Conservation (phyloP, 2,888 invertebrate species). For the Machimus atricapillus region DNA sequence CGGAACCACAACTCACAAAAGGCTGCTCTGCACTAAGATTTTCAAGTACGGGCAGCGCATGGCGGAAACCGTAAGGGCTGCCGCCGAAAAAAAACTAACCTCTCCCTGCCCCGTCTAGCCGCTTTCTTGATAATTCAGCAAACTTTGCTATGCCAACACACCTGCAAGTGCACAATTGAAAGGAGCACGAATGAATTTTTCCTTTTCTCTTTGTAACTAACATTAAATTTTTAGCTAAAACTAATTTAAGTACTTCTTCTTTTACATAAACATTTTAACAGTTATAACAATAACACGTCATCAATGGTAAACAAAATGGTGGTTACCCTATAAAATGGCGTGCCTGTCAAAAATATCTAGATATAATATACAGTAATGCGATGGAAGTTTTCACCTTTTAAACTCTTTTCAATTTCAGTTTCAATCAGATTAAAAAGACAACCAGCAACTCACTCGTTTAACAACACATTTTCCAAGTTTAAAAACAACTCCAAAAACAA, state of each 20-base stretch:
- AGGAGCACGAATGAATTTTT: background rate
- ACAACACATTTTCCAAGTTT: background rate
- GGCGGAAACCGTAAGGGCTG: background rate
- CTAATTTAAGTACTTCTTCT: background rate
- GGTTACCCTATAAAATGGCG: slow-evolving; percentile 17
- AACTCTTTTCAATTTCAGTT: background rate
- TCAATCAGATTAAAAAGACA: background rate
- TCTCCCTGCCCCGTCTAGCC: too few relatives aligned
- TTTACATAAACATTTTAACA: background rate
- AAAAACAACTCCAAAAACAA: background rate
- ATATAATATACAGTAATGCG: background rate
- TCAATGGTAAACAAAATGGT: slow-evolving; percentile 18
- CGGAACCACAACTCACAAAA: background rate
- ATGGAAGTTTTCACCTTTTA: background rate
- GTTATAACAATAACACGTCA: slow-evolving; percentile 18
- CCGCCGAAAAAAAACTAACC: background rate
- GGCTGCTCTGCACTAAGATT: background rate
- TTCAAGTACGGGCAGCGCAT: background rate
- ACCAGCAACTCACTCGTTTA: background rate
- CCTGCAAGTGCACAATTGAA: background rate
- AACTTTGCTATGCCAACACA: background rate
- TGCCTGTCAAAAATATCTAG: background rate
- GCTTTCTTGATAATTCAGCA: too few relatives aligned
- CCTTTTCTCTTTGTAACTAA: background rate
- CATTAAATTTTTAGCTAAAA: background rate